A percentile compares a stretch with the other conserved stretches of the same genome.
These are phyloP conservation scores for Lumbricus terrestris DNA, from an alignment of 2,888 invertebrate species.

Conservation along the genomic window DNA sequence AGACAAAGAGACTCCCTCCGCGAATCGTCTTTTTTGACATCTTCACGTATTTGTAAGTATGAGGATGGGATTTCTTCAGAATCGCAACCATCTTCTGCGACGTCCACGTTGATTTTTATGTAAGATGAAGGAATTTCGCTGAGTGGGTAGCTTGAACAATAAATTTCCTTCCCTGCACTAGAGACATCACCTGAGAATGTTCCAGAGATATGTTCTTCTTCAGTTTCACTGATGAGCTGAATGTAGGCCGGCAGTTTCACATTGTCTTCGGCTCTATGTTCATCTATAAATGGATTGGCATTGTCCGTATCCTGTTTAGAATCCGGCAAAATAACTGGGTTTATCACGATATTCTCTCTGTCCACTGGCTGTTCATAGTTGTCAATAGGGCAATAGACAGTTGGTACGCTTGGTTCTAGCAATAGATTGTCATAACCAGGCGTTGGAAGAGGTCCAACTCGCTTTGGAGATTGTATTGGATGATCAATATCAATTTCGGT, in stretches of 20 bases:
- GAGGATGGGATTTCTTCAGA: too few relatives aligned
- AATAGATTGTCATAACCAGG: neutral
- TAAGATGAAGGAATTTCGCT: neutral
- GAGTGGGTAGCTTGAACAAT: neutral
- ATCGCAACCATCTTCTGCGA: too few relatives aligned
- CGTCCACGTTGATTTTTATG: too few relatives aligned
- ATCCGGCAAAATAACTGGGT: neutral
- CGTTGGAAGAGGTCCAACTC: neutral
- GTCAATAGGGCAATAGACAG: neutral
- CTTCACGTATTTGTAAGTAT: too few relatives aligned
- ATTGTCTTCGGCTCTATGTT: neutral
- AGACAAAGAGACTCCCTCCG: too few relatives aligned
- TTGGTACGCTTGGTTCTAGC: neutral
- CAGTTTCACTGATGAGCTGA: neutral
- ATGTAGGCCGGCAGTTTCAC: neutral
- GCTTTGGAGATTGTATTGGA: neutral
- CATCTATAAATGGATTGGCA: neutral
- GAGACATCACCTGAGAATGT: neutral
- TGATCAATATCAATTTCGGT: neutral
- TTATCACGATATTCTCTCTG: neutral
- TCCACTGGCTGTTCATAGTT: neutral
- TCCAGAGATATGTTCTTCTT: neutral
- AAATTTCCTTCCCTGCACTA: neutral
- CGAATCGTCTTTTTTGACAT: too few relatives aligned
- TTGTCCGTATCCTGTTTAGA: neutral